phyloP scores from a whole-genome alignment of 2,797 vertebrate species.

The Hypotaenidia philippensis region DNA sequence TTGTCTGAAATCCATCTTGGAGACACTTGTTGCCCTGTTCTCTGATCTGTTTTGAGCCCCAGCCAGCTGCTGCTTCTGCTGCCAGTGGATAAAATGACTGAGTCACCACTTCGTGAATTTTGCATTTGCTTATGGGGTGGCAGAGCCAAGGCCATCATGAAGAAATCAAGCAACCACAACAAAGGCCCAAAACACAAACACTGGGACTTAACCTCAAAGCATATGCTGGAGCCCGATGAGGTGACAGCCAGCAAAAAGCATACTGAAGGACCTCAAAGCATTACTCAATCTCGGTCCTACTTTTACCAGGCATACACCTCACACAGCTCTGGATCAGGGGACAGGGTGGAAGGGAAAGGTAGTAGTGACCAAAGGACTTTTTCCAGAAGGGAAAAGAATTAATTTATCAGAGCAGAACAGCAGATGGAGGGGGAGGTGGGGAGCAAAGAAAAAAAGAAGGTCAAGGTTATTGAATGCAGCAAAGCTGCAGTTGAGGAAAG shows the following conservation, averaged over 20 bases:
- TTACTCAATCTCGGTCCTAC: slow-evolving; percentile 18
- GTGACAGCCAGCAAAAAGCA: slow-evolving; percentile 69
- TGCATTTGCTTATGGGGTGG: slow-evolving; percentile 72
- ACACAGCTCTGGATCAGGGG: neutral
- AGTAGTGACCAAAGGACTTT: slow-evolving; percentile 1
- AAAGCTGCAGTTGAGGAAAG: neutral
- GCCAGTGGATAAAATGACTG: slow-evolving; percentile 78
- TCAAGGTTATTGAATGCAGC: neutral
- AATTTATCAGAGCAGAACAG: neutral
- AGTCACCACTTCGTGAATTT: slow-evolving; percentile 76
- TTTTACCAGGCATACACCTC: slow-evolving; percentile 63
- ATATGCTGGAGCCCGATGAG: slow-evolving; percentile 56
- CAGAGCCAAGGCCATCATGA: slow-evolving; percentile 80
- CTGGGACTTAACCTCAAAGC: slow-evolving; percentile 72
- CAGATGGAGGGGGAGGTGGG: neutral
- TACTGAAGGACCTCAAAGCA: slow-evolving; percentile 48
- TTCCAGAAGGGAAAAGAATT: neutral
- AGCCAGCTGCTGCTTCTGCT: slow-evolving; percentile 72
- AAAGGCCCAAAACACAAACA: slow-evolving; percentile 75
- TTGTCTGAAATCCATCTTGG: slow-evolving; percentile 79
- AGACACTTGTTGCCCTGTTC: slow-evolving; percentile 81
- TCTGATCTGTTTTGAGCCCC: slow-evolving; percentile 78
- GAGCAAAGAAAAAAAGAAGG: neutral
- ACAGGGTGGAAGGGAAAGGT: neutral
- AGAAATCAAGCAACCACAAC: slow-evolving; percentile 83